Conservation (phyloP, 2,113 vertebrate species). For the Dryoscopus gambensis region DNA sequence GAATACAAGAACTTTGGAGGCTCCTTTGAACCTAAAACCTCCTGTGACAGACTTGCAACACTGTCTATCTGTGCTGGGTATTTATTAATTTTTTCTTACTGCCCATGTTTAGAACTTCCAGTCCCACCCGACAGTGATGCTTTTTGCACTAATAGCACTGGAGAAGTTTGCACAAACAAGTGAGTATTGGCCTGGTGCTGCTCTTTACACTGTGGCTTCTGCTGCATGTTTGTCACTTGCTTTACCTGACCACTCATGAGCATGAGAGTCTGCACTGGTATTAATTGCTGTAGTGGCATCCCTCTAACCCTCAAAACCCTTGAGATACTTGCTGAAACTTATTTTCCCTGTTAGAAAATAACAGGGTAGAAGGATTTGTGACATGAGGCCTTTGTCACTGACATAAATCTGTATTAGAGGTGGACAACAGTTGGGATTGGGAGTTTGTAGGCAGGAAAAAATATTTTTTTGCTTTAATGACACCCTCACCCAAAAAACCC, state of each 20-base stretch:
- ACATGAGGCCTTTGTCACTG: background rate
- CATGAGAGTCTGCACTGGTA: background rate
- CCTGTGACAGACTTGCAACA: background rate
- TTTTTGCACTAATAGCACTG: constrained; percentile 98
- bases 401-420: background rate
- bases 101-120: constrained; percentile 83
- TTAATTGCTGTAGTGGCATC: background rate
- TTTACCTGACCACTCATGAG: background rate
- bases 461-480: background rate
- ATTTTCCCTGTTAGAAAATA: background rate
- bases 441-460: background rate
- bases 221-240: background rate
- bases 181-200: constrained; percentile 70
- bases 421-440: background rate
- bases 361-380: background rate
- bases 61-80: background rate
- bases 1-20: background rate
- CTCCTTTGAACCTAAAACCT: background rate
- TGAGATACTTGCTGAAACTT: background rate
- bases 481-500: background rate
- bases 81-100: background rate
- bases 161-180: constrained; percentile 99
- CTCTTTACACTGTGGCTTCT: background rate
- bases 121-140: constrained; percentile 96
- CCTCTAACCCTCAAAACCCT: background rate